These are phyloP conservation scores for Lutraria lutraria DNA, from an alignment of 2,888 invertebrate species.

Conservation along the genomic window DNA sequence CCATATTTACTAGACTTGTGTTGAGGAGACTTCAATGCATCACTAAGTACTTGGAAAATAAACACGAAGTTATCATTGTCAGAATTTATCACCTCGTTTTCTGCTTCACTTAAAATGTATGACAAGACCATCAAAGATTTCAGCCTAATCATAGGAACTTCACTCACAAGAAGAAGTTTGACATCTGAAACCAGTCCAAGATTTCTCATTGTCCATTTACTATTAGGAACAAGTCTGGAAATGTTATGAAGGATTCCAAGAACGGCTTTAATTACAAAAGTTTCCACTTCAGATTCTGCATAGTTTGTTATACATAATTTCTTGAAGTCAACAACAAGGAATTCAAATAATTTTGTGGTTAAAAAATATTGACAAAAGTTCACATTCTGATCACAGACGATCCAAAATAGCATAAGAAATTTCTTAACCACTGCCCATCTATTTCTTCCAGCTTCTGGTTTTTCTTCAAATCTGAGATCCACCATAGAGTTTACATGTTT, in stretches of 20 bases:
- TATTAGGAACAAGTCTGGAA: conserved; percentile 78
- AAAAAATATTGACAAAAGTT: conserved; percentile 79
- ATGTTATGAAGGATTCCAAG: conserved; percentile 85
- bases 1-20: conserved; percentile 83
- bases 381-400: conserved; percentile 79
- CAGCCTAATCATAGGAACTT: conserved; percentile 78
- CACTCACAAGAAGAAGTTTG: conserved; percentile 59
- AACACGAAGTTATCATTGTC: conserved; percentile 80
- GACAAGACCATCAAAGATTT: conserved; percentile 83
- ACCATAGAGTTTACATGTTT: conserved; percentile 20
- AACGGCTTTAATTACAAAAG: conserved; percentile 79
- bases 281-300: conserved; percentile 36
- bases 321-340: conserved; percentile 51
- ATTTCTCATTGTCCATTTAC: conserved; percentile 74
- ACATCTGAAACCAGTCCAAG: conserved; percentile 74
- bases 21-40: conserved; percentile 79
- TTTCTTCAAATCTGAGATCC: conserved; percentile 64
- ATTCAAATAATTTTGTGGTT: conserved; percentile 55
- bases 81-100: conserved; percentile 81
- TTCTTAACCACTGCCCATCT: conserved; percentile 77
- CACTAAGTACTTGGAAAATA: conserved; percentile 81
- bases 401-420: conserved; percentile 80
- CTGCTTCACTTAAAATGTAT: conserved; percentile 83
- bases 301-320: conserved; percentile 36
- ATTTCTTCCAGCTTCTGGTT: conserved; percentile 45